Evolutionary conservation across 2,113 vertebrate species (phyloP), one percentile per base, ranked within the genome.

Genomic region (Monarcha castaneiventris): DNA sequence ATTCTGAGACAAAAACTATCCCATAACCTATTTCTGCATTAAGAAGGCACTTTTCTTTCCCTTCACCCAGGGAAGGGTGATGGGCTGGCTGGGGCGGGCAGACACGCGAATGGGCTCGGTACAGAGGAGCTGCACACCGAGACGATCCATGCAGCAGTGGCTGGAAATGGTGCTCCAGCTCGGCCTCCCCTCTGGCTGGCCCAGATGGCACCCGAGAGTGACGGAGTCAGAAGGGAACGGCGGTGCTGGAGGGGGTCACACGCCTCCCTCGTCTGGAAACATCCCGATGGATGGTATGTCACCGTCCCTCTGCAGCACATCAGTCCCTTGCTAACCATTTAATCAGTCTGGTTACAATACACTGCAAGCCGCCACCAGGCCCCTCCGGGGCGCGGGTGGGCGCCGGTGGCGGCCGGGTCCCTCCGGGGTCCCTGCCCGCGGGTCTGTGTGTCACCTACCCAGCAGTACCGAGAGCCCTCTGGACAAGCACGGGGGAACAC

Each of bases 51-150:
- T 59, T 58, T 84, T 72, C 32, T 33, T 54, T 59, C n/a, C 41
- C 30, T 66, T 35, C 21, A 29, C 51, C 30, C 23, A 4, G 2
- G 19, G 21, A 58, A 80, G 32, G n/a, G 7, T 12, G 15, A 15
- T 27, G 2, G 2, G 48, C 69, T 62, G 86, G 33, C 52, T 8
- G 25, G 21, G 21, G 32, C 15, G 16, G 44, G 54, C 62, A 73
- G 16, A 13, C 37, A 20, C 5, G 13, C 6, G 26, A 39, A 20
- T 3, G 20, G 71, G 37, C 41, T 66, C 66, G 18, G 59, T 1
- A 0, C n/a, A 14, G 41, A 69, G 5, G 61, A 46, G 6, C 23
- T 0, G 9, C n/a, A 9, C 59, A 14, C 1, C 3, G 33, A 37
- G 72, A 26, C 1, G 26, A 49, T 67, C 33, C 39, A 0, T 2